Percentiles rank a stretch among this genome's conserved stretches.
phyloP scores from a whole-genome alignment of 2,797 vertebrate genomes.

The Phrynocephalus forsythii region DNA sequence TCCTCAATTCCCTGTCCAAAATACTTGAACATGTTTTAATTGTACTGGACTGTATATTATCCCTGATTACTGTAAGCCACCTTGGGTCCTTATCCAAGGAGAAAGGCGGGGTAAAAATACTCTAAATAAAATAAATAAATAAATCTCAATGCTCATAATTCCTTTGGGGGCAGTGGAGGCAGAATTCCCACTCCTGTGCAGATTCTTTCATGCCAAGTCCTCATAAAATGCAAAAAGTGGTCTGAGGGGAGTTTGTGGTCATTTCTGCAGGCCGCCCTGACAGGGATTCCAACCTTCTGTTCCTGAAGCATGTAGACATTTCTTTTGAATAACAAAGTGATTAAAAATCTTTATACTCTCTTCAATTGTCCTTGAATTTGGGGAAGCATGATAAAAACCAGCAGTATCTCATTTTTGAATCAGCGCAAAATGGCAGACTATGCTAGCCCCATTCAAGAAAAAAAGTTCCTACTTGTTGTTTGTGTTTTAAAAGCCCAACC shows the following conservation, averaged over 20 bases:
- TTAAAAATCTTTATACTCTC: not conserved
- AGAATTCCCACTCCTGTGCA: not conserved
- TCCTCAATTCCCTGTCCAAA: too few species aligned
- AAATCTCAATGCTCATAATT: not conserved
- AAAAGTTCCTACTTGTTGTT: rapidly evolving
- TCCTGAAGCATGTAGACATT: not conserved
- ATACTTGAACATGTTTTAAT: too few species aligned
- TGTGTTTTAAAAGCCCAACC: not conserved
- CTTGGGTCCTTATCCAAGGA: too few species aligned
- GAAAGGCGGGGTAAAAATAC: too few species aligned
- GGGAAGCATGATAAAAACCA: constrained; percentile 7
- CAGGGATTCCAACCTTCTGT: not conserved
- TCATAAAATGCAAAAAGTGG: not conserved
- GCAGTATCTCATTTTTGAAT: not conserved
- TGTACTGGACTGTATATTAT: too few species aligned
- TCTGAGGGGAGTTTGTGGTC: not conserved
- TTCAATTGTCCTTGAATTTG: not conserved
- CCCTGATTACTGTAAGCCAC: too few species aligned
- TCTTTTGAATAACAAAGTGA: not conserved
- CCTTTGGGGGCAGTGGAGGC: too few species aligned
- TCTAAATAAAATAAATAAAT: too few species aligned
- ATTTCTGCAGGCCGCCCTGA: not conserved
- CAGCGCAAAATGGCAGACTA: constrained; percentile 4
- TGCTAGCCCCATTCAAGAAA: not conserved
- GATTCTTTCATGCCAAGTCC: not conserved